Conservation (phyloP, 2,888 invertebrate genomes). For the Dynastes maya region DNA sequence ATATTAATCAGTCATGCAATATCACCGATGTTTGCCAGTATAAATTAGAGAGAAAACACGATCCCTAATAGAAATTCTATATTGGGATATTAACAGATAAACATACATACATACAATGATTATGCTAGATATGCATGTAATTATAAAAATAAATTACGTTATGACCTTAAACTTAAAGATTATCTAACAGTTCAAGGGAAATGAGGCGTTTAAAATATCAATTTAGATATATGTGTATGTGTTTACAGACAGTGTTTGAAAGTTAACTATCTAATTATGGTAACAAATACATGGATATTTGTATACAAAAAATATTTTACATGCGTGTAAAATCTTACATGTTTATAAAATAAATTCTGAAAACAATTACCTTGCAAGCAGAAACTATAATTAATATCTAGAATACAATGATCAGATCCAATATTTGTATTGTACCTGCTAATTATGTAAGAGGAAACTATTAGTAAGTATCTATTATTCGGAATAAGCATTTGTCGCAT, state of each 20-base stretch:
- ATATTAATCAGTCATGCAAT: no score
- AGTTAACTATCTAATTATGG: conserved; percentile 12
- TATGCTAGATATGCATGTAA: not conserved
- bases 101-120: not conserved
- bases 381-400: no score
- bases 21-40: no score
- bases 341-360: not conserved
- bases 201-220: conserved; percentile 15
- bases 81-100: conserved; percentile 9
- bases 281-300: not conserved
- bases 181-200: conserved; percentile 31
- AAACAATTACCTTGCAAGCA: no score
- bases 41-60: not conserved
- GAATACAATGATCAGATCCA: no score
- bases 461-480: no score
- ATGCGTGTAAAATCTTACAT: not conserved
- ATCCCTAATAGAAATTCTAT: conserved; percentile 4
- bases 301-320: not conserved
- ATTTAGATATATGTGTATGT: conserved; percentile 22
- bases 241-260: conserved; percentile 9
- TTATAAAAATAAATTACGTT: conserved; percentile 19
- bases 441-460: no score
- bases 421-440: no score
- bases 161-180: conserved; percentile 33
- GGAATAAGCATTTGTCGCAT: no score